A percentile compares a stretch with the other conserved stretches of the same genome.
Evolutionary conservation across 2,113 vertebrate genomes (phyloP).

Genomic region (Pongo abelii): DNA sequence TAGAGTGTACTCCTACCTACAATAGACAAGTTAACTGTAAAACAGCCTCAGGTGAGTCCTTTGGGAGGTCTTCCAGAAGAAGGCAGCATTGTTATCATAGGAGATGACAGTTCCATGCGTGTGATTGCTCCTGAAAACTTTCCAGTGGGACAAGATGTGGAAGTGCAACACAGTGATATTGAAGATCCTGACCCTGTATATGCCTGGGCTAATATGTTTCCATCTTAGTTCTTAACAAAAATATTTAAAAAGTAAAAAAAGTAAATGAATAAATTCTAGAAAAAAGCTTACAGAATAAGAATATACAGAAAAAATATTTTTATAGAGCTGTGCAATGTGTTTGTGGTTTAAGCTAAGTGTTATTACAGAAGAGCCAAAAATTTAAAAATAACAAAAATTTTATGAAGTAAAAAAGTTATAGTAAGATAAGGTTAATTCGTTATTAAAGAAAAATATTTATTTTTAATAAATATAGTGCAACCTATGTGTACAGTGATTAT

Average conservation of each 20-base stretch:
- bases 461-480: neutral
- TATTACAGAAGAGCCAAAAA: neutral
- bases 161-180: neutral
- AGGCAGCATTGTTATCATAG: neutral
- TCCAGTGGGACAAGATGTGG: neutral
- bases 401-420: neutral
- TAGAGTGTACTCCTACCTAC: neutral
- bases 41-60: neutral
- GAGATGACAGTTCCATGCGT: neutral
- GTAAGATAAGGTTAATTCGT: neutral
- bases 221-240: neutral
- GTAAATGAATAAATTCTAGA: neutral
- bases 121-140: neutral
- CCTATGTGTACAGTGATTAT: neutral
- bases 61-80: neutral
- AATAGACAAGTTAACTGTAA: neutral
- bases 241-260: neutral
- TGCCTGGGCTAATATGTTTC: neutral
- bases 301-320: neutral
- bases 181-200: neutral
- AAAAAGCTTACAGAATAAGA: neutral
- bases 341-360: neutral
- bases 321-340: neutral
- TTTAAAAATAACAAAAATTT: neutral
- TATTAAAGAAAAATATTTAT: neutral